These are phyloP conservation scores for Parochlus steinenii DNA, from an alignment of 2,888 invertebrate genomes.

Conservation along the genomic window DNA sequence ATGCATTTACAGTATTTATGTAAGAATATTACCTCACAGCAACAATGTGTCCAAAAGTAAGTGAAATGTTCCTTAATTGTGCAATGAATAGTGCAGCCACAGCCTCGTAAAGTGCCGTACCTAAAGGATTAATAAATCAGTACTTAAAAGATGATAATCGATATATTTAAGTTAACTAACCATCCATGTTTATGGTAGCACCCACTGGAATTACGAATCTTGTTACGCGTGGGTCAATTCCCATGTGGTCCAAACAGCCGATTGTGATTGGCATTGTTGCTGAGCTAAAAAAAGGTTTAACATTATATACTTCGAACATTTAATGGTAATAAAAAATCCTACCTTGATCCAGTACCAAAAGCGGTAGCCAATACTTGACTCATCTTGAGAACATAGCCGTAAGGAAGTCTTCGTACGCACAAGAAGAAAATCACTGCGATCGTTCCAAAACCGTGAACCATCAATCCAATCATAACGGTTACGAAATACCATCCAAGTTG, in stretches of 20 bases:
- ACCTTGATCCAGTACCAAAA: conserved; percentile 89
- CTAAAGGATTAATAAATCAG: too few species aligned
- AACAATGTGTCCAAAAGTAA: conserved; percentile 75
- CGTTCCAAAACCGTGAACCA: conserved; percentile 81
- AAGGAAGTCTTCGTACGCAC: conserved; percentile 66
- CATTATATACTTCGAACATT: not conserved
- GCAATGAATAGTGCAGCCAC: conserved; percentile 97
- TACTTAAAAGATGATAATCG: not conserved
- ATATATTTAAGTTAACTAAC: conserved; percentile 16
- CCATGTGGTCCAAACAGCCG: conserved; percentile 81
- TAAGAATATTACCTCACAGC: conserved; percentile 65
- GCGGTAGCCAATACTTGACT: conserved; percentile 88
- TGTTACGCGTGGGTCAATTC: conserved; percentile 77
- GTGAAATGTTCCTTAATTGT: conserved; percentile 66
- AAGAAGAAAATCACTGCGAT: conserved; percentile 75
- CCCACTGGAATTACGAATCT: conserved; percentile 94
- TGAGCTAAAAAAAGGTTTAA: conserved; percentile 36
- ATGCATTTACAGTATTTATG: conserved; percentile 1
- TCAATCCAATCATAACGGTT: conserved; percentile 81
- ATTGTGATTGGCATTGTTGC: conserved; percentile 95
- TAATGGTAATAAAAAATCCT: too few species aligned
- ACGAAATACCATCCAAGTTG: conserved; percentile 85
- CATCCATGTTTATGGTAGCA: conserved; percentile 95
- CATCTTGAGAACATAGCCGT: conserved; percentile 63
- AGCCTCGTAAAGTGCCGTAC: conserved; percentile 92